phyloP scores from a whole-genome alignment of 2,888 invertebrate species.

The Teinopalpus imperialis region DNA sequence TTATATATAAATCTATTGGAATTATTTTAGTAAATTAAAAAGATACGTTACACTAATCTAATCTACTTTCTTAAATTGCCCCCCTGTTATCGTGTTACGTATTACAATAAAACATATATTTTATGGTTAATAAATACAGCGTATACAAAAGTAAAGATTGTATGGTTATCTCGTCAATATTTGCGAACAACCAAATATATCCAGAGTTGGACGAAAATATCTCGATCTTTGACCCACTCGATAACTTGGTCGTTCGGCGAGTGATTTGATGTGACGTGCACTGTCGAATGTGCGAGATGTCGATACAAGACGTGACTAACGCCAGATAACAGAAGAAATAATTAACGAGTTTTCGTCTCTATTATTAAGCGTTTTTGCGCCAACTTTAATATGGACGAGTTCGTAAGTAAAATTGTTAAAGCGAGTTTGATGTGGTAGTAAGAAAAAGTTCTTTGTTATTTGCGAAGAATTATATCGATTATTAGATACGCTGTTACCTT shows the following conservation, averaged over 20 bases:
- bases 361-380: neutral
- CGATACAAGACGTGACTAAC: conserved; percentile 6
- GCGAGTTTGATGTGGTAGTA: no score
- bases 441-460: no score
- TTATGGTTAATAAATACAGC: conserved; percentile 7
- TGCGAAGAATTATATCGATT: no score
- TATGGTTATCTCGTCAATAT: neutral
- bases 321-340: conserved; percentile 1
- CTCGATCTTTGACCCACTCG: conserved; percentile 15
- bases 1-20: no score
- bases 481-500: no score
- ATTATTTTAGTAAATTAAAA: no score
- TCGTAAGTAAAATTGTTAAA: neutral
- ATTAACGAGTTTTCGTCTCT: conserved; percentile 6
- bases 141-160: neutral
- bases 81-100: conserved; percentile 4
- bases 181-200: neutral
- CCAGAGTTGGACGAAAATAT: conserved; percentile 10
- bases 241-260: neutral
- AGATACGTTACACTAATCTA: neutral
- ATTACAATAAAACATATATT: neutral
- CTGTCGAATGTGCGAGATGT: neutral
- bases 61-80: neutral
- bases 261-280: conserved; percentile 5
- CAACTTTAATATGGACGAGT: neutral